phyloP scores from a whole-genome alignment of 1,140 invertebrate species.

The Colletes latitarsis region DNA sequence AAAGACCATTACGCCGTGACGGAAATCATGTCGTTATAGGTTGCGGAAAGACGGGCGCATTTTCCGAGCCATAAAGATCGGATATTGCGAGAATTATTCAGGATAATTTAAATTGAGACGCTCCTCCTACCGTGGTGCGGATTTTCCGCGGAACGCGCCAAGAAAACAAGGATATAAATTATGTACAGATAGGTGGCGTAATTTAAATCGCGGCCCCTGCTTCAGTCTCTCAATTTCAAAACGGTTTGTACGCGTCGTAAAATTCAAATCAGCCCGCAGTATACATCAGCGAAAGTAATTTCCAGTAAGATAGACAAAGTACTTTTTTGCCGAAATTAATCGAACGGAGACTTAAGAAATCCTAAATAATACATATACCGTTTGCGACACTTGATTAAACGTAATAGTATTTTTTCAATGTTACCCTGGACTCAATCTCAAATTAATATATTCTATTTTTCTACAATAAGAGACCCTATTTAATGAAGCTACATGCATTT shows the following conservation, averaged over 20 bases:
- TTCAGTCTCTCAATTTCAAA: slow-evolving; percentile 70
- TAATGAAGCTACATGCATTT: no score
- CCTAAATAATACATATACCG: neutral
- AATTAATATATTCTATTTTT: no score
- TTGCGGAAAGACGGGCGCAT: slow-evolving; percentile 67
- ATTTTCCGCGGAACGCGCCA: slow-evolving; percentile 54
- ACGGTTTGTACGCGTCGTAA: slow-evolving; percentile 71
- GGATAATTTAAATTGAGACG: slow-evolving; percentile 80
- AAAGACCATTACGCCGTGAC: slow-evolving; percentile 70
- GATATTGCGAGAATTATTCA: slow-evolving; percentile 80
- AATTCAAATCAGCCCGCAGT: slow-evolving; percentile 76
- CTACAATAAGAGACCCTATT: no score
- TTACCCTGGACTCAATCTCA: no score
- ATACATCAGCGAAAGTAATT: slow-evolving; percentile 42
- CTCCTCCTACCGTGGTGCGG: slow-evolving; percentile 28
- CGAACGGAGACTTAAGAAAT: neutral
- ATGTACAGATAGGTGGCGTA: slow-evolving; percentile 79
- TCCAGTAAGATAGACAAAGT: slow-evolving; percentile 30
- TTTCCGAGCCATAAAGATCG: slow-evolving; percentile 80
- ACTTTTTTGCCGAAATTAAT: slow-evolving; percentile 4
- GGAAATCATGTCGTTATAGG: slow-evolving; percentile 66
- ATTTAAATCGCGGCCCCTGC: slow-evolving; percentile 75
- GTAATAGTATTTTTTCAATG: no score
- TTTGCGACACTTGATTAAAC: no score
- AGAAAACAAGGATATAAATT: slow-evolving; percentile 81